These are phyloP conservation scores for Sminthurides bifidus DNA, from an alignment of 1,140 invertebrate species.

Conservation along the genomic window DNA sequence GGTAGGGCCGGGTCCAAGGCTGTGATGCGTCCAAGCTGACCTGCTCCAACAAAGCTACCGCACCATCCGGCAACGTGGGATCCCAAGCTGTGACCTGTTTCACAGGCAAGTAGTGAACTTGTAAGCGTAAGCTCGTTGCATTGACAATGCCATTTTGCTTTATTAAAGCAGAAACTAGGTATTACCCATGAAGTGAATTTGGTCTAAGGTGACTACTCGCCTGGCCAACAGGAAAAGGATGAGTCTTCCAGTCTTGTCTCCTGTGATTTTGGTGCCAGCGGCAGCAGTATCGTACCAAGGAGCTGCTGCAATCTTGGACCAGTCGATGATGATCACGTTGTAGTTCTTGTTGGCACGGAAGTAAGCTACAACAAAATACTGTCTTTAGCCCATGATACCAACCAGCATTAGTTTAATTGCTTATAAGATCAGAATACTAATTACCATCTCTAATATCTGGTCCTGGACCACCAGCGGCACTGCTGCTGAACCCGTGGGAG, in stretches of 20 bases:
- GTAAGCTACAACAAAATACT: constrained; percentile 6
- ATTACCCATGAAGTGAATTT: constrained; percentile 11
- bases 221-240: neutral
- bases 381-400: neutral
- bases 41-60: constrained; percentile 6
- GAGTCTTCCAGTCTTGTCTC: neutral
- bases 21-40: constrained; percentile 19
- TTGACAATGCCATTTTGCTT: neutral
- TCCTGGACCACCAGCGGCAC: neutral
- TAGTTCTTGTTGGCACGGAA: neutral
- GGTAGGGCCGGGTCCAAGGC: constrained; percentile 22
- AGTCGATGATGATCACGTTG: constrained; percentile 20
- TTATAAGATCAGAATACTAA: neutral
- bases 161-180: neutral
- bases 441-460: constrained; percentile 2
- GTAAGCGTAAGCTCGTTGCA: neutral
- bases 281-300: constrained; percentile 23
- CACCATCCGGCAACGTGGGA: constrained; percentile 13
- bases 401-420: neutral
- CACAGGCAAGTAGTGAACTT: neutral
- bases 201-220: constrained; percentile 1
- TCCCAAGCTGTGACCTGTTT: constrained; percentile 10
- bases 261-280: constrained; percentile 9
- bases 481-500: constrained; percentile 20
- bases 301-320: constrained; percentile 10